Base-by-base conservation (phyloP, 1,140 invertebrate species). In the Drosophila sucinea region DNA sequence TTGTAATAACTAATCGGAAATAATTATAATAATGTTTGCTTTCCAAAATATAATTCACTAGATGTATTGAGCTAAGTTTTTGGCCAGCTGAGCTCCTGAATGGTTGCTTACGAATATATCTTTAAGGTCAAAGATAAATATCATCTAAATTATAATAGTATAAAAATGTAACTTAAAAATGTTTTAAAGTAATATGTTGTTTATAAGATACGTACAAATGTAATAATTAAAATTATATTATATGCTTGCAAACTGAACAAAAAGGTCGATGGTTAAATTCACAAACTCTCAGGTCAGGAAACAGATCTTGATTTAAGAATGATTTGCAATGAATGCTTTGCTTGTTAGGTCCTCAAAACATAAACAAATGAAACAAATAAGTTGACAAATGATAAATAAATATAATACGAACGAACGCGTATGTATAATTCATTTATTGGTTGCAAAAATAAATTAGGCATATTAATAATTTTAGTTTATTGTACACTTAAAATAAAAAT, bases 401-500 rank as follows among this genome's bases (percentile, higher is more conserved):
- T 76, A 69, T 73, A 58, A 57, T 58, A 73, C 76, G 60, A 56
- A 58, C 60, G 76, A 56, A 58, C 60, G 76, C 58, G 61, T 69
- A 67, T 76, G 58, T 76, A 76, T 71, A 77, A 69, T 76, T 67
- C 60, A 56, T 70, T 77, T 60, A 77, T 60, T 77, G 29, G 56
- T 57, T 57, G 44, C 44, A 57, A 57, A 57, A 32, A 57, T 57
- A 57, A 57, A 57, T 57, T 57, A 70, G 66, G 58, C 62, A 62
- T 77, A 70, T 69, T 60, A 62, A 73, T 68, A 62, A 72, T 70
- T 70, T 6, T 17, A 17, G 7, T 41, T 60, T 78, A 57, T 77
- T 70, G 40, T 78, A 78, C 75, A 78, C 67, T 78, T 78, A 78
- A 63, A 57, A 57, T 23, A 58, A 67, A 64, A 70, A 62, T 75